Base-by-base conservation (phyloP, 2,888 invertebrate genomes). In the Heteropelma amictum region DNA sequence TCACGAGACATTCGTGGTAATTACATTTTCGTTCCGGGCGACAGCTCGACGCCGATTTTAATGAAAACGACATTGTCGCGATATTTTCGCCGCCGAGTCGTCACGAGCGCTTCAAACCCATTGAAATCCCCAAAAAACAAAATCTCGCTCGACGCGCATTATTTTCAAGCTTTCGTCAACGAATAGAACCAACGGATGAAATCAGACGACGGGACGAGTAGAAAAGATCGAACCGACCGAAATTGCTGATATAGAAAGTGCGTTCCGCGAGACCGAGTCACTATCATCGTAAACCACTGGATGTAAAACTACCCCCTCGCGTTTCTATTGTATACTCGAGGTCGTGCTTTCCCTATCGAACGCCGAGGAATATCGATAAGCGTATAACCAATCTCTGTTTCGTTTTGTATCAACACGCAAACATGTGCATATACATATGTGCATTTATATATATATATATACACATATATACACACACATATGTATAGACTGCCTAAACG, bases 1-100 rank as follows among this genome's bases (percentile, higher is more conserved):
- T 69, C 51, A 45, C 60, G 33, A 69, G 60, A 64, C 45, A 53
- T 58, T 45, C 47, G 26, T 42, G 64, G 28, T 69, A 74, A 74
- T 74, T 69, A 69, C 61, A 64, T 74, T 69, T 45, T 26, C 35
- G 17, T 58, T 14, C 58, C 28, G 58, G 38, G 12, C 56, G 35
- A 6, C 26, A 7, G 14, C 35, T 54, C n/a, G 14, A 33, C 38
- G 33, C 6, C n/a, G 51, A 51, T 73, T 69, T 51, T n/a, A 2
- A 58, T 21, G 26, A 10, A 19, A 53, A 49, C 14, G 58, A 8
- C 12, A 14, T 19, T 53, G 26, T 26, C 19, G n/a, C 38, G 49
- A 60, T 58, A 21, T 17, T 40, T 17, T n/a, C n/a, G n/a, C n/a
- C n/a, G n/a, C n/a, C n/a, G n/a, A n/a, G n/a, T n/a, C n/a, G n/a